A percentile compares a stretch with the other conserved stretches of the same genome.
These are phyloP conservation scores for Nudaria mundana DNA, from an alignment of 2,888 invertebrate genomes.

Conservation along the genomic window DNA sequence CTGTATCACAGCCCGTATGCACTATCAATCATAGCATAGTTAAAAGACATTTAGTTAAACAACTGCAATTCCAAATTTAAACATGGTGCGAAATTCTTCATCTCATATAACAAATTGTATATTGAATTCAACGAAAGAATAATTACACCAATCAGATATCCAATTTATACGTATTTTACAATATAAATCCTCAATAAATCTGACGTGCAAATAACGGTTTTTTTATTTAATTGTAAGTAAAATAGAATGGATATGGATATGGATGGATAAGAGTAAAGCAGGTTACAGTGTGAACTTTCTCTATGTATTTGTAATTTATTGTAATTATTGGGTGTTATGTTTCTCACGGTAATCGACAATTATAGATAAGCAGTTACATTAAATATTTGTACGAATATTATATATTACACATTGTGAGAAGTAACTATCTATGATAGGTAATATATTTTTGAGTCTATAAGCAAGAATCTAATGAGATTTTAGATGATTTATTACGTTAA, in stretches of 20 bases:
- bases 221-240: constrained; percentile 13
- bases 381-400: neutral
- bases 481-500: constrained; percentile 1
- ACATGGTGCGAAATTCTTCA: neutral
- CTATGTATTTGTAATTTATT: constrained; percentile 25
- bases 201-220: constrained; percentile 15
- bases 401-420: neutral
- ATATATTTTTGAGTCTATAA: neutral
- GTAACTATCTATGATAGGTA: neutral
- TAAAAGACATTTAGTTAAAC: too few species aligned
- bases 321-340: constrained; percentile 21
- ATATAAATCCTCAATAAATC: constrained; percentile 3
- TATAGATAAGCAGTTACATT: constrained; percentile 11
- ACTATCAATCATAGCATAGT: neutral
- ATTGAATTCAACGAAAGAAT: constrained; percentile 3
- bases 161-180: constrained; percentile 3
- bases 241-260: constrained; percentile 19
- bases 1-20: neutral
- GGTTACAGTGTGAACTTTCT: constrained; percentile 16
- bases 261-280: too few species aligned
- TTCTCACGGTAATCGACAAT: constrained; percentile 28
- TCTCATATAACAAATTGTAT: neutral
- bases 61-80: neutral
- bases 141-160: constrained; percentile 8
- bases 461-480: constrained; percentile 2